These are phyloP conservation scores for Discoglossus pictus DNA, from an alignment of 2,797 vertebrate species.

Conservation along the genomic window DNA sequence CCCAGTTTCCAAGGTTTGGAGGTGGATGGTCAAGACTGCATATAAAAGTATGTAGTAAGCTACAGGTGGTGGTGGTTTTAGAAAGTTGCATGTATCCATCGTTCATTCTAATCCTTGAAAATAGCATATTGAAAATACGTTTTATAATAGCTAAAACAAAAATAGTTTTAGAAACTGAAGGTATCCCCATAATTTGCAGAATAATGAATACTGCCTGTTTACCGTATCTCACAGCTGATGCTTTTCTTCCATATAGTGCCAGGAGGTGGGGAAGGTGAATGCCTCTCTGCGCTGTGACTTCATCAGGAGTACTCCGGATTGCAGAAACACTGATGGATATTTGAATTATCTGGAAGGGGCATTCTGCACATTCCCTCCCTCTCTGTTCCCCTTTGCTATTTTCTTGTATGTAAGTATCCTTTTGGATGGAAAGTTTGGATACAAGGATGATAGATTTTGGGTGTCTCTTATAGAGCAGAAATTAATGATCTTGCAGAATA, in stretches of 20 bases:
- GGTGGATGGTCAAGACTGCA: too few species aligned
- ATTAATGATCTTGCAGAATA: background rate
- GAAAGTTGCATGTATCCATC: too few species aligned
- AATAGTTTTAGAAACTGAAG: too few species aligned
- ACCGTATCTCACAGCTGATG: too few species aligned
- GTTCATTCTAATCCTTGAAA: too few species aligned
- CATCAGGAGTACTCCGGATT: slow-evolving; percentile 81
- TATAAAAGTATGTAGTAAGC: too few species aligned
- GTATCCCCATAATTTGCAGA: too few species aligned
- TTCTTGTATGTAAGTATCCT: slow-evolving; percentile 82
- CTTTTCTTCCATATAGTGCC: slow-evolving; percentile 71
- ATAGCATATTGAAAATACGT: too few species aligned
- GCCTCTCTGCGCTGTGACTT: slow-evolving; percentile 80
- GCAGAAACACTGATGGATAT: slow-evolving; percentile 76
- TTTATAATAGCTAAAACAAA: too few species aligned
- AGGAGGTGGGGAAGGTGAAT: slow-evolving; percentile 75
- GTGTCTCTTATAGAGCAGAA: background rate
- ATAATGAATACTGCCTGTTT: background rate
- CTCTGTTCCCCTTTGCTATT: slow-evolving; percentile 81
- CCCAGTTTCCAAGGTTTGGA: too few species aligned
- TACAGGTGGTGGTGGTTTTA: too few species aligned
- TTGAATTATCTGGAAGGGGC: slow-evolving; percentile 80
- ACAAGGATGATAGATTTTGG: background rate
- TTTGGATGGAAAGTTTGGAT: background rate
- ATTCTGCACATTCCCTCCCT: slow-evolving; percentile 79